phyloP scores from a whole-genome alignment of 2,113 vertebrate species.

The Mobula birostris region DNA sequence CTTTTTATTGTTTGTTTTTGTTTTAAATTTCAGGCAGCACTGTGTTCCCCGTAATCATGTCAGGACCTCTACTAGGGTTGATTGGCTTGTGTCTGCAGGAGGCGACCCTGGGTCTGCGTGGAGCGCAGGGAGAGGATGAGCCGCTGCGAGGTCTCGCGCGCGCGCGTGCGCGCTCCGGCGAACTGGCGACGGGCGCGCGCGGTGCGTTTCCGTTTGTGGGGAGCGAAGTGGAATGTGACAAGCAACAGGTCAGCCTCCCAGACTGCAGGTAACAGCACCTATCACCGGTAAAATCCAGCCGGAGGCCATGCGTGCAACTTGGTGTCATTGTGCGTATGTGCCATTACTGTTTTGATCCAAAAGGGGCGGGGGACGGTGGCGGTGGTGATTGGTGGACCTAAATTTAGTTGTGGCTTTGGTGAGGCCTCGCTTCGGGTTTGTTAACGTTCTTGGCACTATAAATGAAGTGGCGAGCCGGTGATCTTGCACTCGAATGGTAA shows the following conservation, averaged over 20 bases:
- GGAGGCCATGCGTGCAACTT: neutral
- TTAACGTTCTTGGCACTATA: neutral
- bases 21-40: too few relatives aligned
- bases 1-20: too few relatives aligned
- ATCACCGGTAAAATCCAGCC: neutral
- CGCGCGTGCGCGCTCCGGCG: neutral
- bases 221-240: neutral
- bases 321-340: neutral
- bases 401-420: neutral
- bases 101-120: neutral
- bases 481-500: neutral
- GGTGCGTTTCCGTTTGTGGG: neutral
- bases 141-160: neutral
- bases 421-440: constrained; percentile 3
- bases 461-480: neutral
- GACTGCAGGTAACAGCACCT: neutral
- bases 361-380: too few relatives aligned
- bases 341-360: neutral
- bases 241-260: neutral
- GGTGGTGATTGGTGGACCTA: neutral
- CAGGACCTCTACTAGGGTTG: too few relatives aligned
- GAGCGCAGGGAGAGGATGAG: neutral
- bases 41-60: too few relatives aligned
- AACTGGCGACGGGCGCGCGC: neutral
- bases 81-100: neutral